Evolutionary conservation across 2,888 invertebrate genomes (phyloP), one percentile per base, ranked within the genome.

Genomic region (Zele albiditarsus): DNA sequence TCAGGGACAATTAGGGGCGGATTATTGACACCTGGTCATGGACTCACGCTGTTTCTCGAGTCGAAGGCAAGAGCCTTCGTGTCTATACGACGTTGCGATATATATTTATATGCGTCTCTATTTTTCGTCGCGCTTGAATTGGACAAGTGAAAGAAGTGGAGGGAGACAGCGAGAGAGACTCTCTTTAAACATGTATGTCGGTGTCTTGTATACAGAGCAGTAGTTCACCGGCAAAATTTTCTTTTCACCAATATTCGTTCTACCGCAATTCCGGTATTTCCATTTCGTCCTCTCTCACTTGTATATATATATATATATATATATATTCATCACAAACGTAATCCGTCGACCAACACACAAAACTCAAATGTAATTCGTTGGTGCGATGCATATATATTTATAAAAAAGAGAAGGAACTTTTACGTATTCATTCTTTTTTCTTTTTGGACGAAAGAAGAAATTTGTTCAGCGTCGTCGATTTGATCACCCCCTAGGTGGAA

Each of bases 1-100:
- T 81, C 83, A 80, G 79, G 80, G 82, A 87, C 87, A 88, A 89
- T 88, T 89, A 88, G 83, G 81, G 81, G 79, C 76, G 89, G 88
- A 89, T 89, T 89, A 89, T 88, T 86, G 85, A 87, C 89, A 88
- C 88, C 88, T 89, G 88, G 88, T 80, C 66, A 73, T 78, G 84
- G 81, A 84, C 82, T 84, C 85, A 84, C 80, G 87, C 87, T 87
- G 86, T 77, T 84, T 80, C 77, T 81, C 79, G 80, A 85, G 83
- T 85, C 83, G 84, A 38, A 38, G 38, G 38, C 38, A 38, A 38
- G 71, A 82, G 81, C 79, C 81, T 81, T 77, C 76, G 57, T 76
- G 75, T 77, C 72, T 76, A 66, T 72, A 58, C 28, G 16, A 20
- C 62, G 31, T 65, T 28, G 14, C 27, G n/a, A 16, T 60, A 12